Evolutionary conservation across 2,888 invertebrate species (phyloP).

Genomic region (Patella depressa): DNA sequence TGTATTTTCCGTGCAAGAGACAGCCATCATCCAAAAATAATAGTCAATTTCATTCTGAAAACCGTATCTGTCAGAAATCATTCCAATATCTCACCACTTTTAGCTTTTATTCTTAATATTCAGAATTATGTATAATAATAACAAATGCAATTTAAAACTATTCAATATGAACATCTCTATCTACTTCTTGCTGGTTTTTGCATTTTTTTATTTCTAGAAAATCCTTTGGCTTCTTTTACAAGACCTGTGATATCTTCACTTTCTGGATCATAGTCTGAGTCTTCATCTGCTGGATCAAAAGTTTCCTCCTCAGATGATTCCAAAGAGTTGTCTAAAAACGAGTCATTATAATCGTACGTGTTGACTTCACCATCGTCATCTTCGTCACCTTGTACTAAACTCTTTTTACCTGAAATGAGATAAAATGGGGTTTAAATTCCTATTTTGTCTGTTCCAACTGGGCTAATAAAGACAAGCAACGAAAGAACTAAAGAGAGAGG

Average conservation of each 20-base stretch:
- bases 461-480: too few relatives aligned
- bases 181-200: conserved; percentile 31
- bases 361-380: conserved; percentile 55
- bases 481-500: too few relatives aligned
- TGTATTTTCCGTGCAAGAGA: too few relatives aligned
- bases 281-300: conserved; percentile 29
- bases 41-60: too few relatives aligned
- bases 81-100: too few relatives aligned
- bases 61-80: too few relatives aligned
- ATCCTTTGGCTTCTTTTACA: conserved; percentile 54
- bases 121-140: too few relatives aligned
- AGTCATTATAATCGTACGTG: conserved; percentile 58
- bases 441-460: too few relatives aligned
- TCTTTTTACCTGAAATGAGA: conserved; percentile 25
- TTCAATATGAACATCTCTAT: not conserved
- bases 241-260: conserved; percentile 44
- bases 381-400: conserved; percentile 33
- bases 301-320: conserved; percentile 25
- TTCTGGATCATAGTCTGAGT: conserved; percentile 39
- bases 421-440: too few relatives aligned
- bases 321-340: conserved; percentile 53
- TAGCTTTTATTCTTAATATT: too few relatives aligned
- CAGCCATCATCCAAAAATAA: too few relatives aligned
- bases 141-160: too few relatives aligned
- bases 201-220: conserved; percentile 57